phyloP scores from a whole-genome alignment of 2,797 vertebrate species.

The Sebastes reedi region DNA sequence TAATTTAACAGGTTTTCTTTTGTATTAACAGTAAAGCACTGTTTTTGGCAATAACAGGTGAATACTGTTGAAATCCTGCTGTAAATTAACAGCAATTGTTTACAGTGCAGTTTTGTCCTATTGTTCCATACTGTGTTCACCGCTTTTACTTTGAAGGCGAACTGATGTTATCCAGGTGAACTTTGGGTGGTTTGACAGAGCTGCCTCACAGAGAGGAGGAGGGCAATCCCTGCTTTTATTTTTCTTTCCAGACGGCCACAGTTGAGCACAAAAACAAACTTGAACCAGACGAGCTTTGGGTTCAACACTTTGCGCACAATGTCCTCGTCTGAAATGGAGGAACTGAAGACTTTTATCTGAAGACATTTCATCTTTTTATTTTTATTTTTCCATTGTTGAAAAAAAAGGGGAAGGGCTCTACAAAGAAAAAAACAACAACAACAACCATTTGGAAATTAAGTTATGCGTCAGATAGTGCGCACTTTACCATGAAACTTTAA shows the following conservation, averaged over 20 bases:
- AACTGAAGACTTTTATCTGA: background rate
- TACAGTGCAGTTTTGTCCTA: background rate
- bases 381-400: constrained; percentile 21
- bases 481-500: constrained; percentile 68
- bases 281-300: constrained; percentile 37
- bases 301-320: constrained; percentile 14
- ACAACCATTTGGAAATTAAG: constrained; percentile 51
- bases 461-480: constrained; percentile 61
- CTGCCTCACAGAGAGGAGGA: constrained; percentile 42
- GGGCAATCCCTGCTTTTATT: constrained; percentile 74
- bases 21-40: too few relatives aligned
- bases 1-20: too few relatives aligned
- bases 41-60: too few relatives aligned
- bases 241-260: constrained; percentile 63
- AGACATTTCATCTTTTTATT: background rate
- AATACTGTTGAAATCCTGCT: too few relatives aligned
- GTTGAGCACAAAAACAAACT: constrained; percentile 72
- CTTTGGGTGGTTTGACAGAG: background rate
- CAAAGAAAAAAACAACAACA: constrained; percentile 10
- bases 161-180: background rate
- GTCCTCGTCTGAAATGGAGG: constrained; percentile 5
- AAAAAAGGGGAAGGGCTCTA: constrained; percentile 56
- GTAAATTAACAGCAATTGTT: too few relatives aligned
- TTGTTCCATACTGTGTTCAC: background rate
- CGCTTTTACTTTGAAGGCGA: constrained; percentile 65